Evolutionary conservation across 2,797 vertebrate genomes (phyloP).

Genomic region (Enteromius unitaeniatus): DNA sequence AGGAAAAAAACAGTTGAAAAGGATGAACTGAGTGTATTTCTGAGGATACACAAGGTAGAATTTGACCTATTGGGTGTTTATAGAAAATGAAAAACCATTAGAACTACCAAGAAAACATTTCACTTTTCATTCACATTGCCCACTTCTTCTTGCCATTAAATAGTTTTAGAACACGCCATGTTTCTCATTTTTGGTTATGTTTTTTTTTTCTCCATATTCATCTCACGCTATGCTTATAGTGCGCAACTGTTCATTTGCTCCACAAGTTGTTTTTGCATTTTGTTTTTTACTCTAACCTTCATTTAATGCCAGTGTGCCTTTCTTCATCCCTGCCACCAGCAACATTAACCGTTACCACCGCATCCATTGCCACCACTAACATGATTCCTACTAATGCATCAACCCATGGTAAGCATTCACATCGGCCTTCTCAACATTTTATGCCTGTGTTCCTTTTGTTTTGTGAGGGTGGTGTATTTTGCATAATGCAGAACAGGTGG

Average conservation of each 20-base stretch:
- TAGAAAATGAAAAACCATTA: neutral
- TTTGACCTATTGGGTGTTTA: neutral
- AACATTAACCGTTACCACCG: slow-evolving; percentile 82
- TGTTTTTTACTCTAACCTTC: slow-evolving; percentile 35
- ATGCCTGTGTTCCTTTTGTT: slow-evolving; percentile 24
- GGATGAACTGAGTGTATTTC: neutral
- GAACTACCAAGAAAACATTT: neutral
- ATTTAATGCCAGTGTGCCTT: slow-evolving; percentile 69
- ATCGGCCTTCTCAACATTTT: slow-evolving; percentile 22
- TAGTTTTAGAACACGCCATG: neutral
- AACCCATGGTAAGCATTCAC: slow-evolving; percentile 82
- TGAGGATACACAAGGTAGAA: neutral
- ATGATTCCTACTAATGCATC: slow-evolving; percentile 86
- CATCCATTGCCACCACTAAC: slow-evolving; percentile 87
- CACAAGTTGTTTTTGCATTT: slow-evolving; percentile 41
- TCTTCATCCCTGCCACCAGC: slow-evolving; percentile 85
- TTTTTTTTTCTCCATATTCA: slow-evolving; percentile 11
- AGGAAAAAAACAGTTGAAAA: neutral
- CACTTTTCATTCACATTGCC: neutral
- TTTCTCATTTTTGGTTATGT: neutral
- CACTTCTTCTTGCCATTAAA: neutral
- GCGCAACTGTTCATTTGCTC: slow-evolving; percentile 35
- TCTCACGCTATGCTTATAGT: slow-evolving; percentile 31
- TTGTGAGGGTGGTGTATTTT: slow-evolving; percentile 2
- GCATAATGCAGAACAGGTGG: slow-evolving; percentile 16